Base-by-base conservation (phyloP, 2,113 vertebrate species). In the Carassius carassius region DNA sequence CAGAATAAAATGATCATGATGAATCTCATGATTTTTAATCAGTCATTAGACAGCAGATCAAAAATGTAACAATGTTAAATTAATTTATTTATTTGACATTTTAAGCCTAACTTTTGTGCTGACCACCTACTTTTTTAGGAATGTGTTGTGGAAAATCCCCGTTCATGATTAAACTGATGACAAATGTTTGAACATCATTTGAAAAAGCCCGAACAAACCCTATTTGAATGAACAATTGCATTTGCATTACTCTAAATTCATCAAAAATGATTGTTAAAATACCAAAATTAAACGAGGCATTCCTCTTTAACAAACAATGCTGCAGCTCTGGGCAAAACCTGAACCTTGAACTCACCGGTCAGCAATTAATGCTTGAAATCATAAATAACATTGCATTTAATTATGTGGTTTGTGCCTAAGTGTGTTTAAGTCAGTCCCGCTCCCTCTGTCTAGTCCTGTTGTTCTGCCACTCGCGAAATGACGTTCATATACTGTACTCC, bases 401-500 rank as follows among this genome's bases (percentile, higher is more conserved):
- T 84, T 69, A 78, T 44, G 83, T 6, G 65, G 83, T 51, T 41
- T 78, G 73, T 67, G 74, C 44, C 49, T 77, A 78, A 78, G 60
- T 69, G 32, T 82, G 44, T 21, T 65, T 60, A 56, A 85, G 77
- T 85, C 78, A 85, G 78, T 25, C 67, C 65, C 5, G 35, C 35
- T 37, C 35, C 35, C 35, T 37, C 47, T 29, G 29, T 77, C 44
- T 78, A 35, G 47, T 12, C 25, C 16, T 65, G 10, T 29, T 54
- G 4, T 17, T 10, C 44, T 69, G 62, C 83, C 72, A 75, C 82
- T 78, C 54, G 84, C 54, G 44, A 84, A 79, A 83, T 69, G 69
- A 80, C 62, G 84, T 88, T 47, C 78, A 89, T 90, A 88, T 91
- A 89, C 90, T 86, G 87, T 91, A 89, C 90, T 86, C 89, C 90